Base-by-base conservation (phyloP, 2,888 invertebrate species). In the Frankliniella intonsa region DNA sequence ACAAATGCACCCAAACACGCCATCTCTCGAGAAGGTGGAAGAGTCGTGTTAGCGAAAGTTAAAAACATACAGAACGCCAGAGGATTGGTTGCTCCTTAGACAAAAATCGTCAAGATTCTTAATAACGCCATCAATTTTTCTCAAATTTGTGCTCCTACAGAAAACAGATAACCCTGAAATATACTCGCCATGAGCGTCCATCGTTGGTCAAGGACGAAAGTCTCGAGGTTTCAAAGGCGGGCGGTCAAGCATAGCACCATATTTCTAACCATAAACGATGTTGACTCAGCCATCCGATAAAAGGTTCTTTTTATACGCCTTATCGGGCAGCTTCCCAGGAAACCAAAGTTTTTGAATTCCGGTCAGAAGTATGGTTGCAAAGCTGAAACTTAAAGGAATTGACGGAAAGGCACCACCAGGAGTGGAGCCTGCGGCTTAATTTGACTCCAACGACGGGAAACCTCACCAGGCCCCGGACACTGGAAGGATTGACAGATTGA, bases 341-440 rank as follows among this genome's bases (percentile, higher is more conserved):
- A 91, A 91, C 89, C 90, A 90, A 90, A 90, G 90, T 88, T 88
- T 91, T 90, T 90, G 90, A 90, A 90, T 89, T 91, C 90, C 89
- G 90, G 90, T n/a, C 90, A 89, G 90, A 88, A 90, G 90, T 90
- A 91, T 91, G 90, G 90, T 91, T 90, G 90, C 90, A 92, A 91
- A 89, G 89, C 90, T 90, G 90, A 90, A 90, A 90, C 90, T 90
- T 89, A 89, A 89, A 90, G 90, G 88, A 90, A 90, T 90, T 90
- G 91, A 91, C 91, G 90, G 91, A 91, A 92, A 91, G 91, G 91
- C 91, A 92, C 91, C 91, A 92, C 91, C 91, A 92, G 91, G 90
- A 91, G 91, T 92, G 91, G 91, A 92, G 91, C 91, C 90, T 91
- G 91, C 91, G 91, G 91, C 91, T 91, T 91, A 92, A 92, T 92